Conservation (phyloP, 2,888 invertebrate genomes). For the Bombyx huttoni region DNA sequence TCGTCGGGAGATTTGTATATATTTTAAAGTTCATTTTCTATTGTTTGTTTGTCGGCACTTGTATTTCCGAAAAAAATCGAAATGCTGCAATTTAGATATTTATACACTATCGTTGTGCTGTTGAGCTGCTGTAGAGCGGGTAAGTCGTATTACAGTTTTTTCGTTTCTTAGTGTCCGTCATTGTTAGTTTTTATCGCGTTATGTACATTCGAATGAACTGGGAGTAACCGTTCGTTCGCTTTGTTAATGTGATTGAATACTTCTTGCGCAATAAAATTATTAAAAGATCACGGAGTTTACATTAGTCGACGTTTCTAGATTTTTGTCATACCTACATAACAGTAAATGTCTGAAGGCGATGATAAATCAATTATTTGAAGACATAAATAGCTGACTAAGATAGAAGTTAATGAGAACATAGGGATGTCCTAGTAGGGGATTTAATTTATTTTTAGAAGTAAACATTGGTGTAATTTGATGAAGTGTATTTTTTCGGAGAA, state of each 20-base stretch:
- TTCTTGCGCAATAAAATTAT: conserved; percentile 24
- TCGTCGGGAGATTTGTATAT: neutral
- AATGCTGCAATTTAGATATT: conserved; percentile 44
- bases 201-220: conserved; percentile 8
- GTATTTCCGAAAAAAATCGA: conserved; percentile 8
- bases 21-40: neutral
- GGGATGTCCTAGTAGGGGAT: too few species aligned
- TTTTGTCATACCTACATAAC: neutral
- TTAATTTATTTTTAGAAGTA: too few species aligned
- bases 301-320: conserved; percentile 11
- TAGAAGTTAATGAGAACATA: too few species aligned
- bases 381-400: too few species aligned
- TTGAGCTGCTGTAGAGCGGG: conserved; percentile 40
- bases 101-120: conserved; percentile 36
- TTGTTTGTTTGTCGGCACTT: neutral
- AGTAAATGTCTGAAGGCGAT: neutral
- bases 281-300: conserved; percentile 10
- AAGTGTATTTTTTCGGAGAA: too few species aligned
- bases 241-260: conserved; percentile 21
- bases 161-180: conserved; percentile 24
- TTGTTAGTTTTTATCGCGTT: conserved; percentile 34
- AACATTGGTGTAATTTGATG: too few species aligned
- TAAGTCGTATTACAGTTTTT: conserved; percentile 27
- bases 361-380: too few species aligned
- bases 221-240: conserved; percentile 14